Conservation (phyloP, 2,888 invertebrate species). For the Cephus sareptanus region DNA sequence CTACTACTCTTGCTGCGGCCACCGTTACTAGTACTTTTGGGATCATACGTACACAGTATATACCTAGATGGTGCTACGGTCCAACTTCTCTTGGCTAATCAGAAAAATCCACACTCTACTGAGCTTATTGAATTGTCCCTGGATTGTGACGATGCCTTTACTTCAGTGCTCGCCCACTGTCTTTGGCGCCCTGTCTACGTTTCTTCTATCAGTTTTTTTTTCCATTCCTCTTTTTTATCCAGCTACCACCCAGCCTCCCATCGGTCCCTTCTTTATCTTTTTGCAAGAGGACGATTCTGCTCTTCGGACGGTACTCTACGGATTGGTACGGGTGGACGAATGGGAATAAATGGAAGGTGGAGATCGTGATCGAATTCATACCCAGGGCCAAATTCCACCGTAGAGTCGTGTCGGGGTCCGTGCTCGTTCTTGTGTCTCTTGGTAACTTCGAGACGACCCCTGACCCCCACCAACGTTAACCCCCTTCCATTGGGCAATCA, state of each 20-base stretch:
- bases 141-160: slow-evolving; percentile 14
- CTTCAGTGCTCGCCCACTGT: background rate
- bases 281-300: background rate
- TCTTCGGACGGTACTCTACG: background rate
- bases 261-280: background rate
- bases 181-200: slow-evolving; percentile 8
- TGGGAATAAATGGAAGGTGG: background rate
- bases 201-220: slow-evolving; percentile 13
- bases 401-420: background rate
- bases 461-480: background rate
- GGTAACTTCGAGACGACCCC: background rate
- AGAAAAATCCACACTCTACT: slow-evolving; percentile 61
- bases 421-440: background rate
- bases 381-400: background rate
- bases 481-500: background rate
- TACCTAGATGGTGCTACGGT: slow-evolving; percentile 15
- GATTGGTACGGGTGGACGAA: background rate
- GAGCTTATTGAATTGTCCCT: slow-evolving; percentile 59
- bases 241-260: background rate
- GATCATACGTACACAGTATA: background rate
- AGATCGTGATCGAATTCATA: background rate
- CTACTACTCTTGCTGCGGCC: background rate
- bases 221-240: background rate
- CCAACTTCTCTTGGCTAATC: slow-evolving; percentile 60
- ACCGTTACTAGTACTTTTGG: background rate